Base-by-base conservation (phyloP, 2,797 vertebrate species). In the Melopsittacus undulatus region DNA sequence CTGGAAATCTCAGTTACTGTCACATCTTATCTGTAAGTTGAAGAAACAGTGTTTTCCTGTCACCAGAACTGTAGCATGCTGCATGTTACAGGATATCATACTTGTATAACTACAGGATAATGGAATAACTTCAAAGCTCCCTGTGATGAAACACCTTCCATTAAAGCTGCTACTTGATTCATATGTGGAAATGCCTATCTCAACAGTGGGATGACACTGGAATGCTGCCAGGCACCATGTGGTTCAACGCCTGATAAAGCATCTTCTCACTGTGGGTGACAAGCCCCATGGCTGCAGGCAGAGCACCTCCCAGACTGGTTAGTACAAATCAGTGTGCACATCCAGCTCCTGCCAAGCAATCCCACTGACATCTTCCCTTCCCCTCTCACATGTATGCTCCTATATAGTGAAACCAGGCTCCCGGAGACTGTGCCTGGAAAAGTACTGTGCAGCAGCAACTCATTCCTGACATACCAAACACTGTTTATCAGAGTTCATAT, bases 391-490 rank as follows among this genome's bases (percentile, higher is more conserved):
- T 3, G 4, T 45, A 4, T 3, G 29, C 43, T 73, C 30, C 78
- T 40, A 5, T 1, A 10, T 12, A 0, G 0, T 8, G 29, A 52
- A 54, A 30, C n/a, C 2, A 20, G 34, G 52, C 32, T 87, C 14
- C 38, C 3, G 0, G 36, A 85, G 76, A 69, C 6, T 30, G 30
- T 13, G 12, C n/a, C 64, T 68, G 10, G 24, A 59, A 63, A 34
- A 92, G 67, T 24, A 18, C 8, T 4, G 3, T 0, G 16, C 56
- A 45, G 73, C 34, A 83, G 51, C 63, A 76, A 51, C 56, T 92
- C 27, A 10, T 69, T 94, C 59, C 66, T 59, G 66, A 77, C 68
- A 83, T 16, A 36, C 40, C 74, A 29, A 6, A 15, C 7, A 51
- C 57, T 89, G 54, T 38, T 92, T 26, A 22, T 52, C 46, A 14